Evolutionary conservation across 1,140 invertebrate species (phyloP), one percentile per base, ranked within the genome.

Genomic region (Drosophila bocki): DNA sequence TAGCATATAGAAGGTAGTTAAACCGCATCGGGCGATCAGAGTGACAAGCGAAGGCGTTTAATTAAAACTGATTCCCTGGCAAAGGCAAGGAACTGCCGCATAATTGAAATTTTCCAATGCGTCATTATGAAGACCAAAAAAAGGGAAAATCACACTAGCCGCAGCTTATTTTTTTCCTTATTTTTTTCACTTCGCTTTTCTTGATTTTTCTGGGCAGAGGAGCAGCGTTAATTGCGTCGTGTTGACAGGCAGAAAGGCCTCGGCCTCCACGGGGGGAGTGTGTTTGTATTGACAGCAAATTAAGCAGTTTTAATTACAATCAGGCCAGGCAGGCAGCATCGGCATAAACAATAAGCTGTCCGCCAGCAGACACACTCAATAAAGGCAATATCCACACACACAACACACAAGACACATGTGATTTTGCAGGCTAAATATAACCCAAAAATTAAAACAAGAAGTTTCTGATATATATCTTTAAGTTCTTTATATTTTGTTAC

Each of bases 221-320:
- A 37, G 41, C 59, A 11, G 57, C 48, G 57, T 58, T 70, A 82
- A 82, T 82, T 82, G 60, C 76, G 19, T 62, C 39, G 63, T 58
- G 59, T 37, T 72, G 75, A 79, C 76, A 79, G 75, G 35, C 47
- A 32, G 42, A 39, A 44, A 51, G 68, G 60, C 71, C 58, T 15
- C 53, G 68, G 60, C 71, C 58, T 15, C 53, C 17, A 2, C 26
- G 29, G 53, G 44, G 67, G 7, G 42, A 17, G 41, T 33, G 32
- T 54, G 42, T 68, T 45, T 68, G 37, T 63, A 45, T 56, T 72
- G 75, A 71, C 65, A 67, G 72, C 58, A 72, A 65, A 72, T 82
- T 82, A 82, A 82, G 53, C 78, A 67, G 61, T 72, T 82, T 81
- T 81, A 81, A 81, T 81, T 81, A 81, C 78, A 81, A 61, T 76